A percentile compares a stretch with the other conserved stretches of the same genome.
These are phyloP conservation scores for Planiliza haematocheilus DNA, from an alignment of 2,113 vertebrate genomes.

Conservation along the genomic window DNA sequence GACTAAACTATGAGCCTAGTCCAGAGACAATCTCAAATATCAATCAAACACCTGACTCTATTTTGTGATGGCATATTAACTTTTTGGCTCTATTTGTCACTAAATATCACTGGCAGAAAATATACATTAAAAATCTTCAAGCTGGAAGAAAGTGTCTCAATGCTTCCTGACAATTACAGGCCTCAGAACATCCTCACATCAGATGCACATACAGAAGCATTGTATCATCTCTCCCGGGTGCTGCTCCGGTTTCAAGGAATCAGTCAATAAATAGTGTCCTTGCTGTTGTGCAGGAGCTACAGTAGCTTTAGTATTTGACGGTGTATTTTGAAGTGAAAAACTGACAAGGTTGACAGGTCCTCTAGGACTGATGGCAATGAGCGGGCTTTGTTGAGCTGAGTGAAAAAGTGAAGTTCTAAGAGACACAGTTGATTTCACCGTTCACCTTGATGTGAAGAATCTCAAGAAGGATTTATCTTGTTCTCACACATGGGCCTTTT, in stretches of 20 bases:
- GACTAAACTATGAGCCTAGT: neutral
- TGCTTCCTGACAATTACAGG: neutral
- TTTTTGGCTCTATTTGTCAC: neutral
- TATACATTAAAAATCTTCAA: neutral
- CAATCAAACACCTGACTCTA: no score
- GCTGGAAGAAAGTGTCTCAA: neutral
- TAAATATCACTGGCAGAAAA: neutral
- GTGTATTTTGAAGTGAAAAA: conserved; percentile 1
- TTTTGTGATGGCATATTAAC: neutral
- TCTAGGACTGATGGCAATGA: neutral
- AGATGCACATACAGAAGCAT: neutral
- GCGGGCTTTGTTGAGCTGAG: neutral
- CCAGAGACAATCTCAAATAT: neutral
- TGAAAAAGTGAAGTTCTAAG: neutral
- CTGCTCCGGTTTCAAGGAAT: conserved; percentile 26
- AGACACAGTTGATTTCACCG: neutral
- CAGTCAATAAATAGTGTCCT: neutral
- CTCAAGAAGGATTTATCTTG: no score
- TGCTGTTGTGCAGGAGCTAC: neutral
- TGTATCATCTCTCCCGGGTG: conserved; percentile 14
- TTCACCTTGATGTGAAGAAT: neutral
- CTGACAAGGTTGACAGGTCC: neutral
- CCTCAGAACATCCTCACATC: neutral
- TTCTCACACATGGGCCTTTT: neutral
- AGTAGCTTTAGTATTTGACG: neutral